Conservation (phyloP, 64 coral and sea anemone genomes). For the Hydrozoanthus tunicans region DNA sequence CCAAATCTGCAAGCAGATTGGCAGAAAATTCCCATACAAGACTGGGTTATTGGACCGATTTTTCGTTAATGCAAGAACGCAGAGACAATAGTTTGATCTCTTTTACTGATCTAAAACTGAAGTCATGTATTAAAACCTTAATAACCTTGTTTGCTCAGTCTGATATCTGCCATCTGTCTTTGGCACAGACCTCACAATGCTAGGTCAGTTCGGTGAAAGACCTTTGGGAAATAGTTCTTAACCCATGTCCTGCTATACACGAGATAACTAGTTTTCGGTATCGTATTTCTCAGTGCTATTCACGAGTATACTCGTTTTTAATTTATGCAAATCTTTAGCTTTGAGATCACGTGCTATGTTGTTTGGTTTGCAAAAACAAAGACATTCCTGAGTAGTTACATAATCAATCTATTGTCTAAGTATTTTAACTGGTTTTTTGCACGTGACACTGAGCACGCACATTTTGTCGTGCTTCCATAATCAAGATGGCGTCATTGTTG, state of each 20-base stretch:
- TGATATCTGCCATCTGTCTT: no score
- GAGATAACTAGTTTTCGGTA: constrained; percentile 5
- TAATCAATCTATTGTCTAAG: constrained; percentile 3
- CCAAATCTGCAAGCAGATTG: no score
- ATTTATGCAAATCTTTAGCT: constrained; percentile 3
- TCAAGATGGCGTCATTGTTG: not conserved
- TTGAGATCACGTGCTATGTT: not conserved
- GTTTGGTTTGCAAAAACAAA: not conserved
- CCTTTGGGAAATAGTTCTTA: not conserved
- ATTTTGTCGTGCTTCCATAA: not conserved
- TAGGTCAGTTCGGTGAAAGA: no score
- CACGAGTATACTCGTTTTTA: constrained; percentile 30
- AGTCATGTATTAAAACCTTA: no score
- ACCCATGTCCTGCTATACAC: constrained; percentile 20
- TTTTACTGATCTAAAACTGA: no score
- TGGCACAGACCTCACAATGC: no score
- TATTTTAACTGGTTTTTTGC: not conserved
- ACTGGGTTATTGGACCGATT: no score
- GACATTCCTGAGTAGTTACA: constrained; percentile 3
- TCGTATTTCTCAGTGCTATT: constrained; percentile 14
- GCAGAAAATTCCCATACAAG: no score
- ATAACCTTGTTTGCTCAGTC: no score
- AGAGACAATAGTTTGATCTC: no score
- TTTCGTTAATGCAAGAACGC: no score
- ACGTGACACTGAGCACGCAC: not conserved